These are phyloP conservation scores for Rhingia campestris DNA, from an alignment of 2,888 invertebrate genomes.

Conservation along the genomic window DNA sequence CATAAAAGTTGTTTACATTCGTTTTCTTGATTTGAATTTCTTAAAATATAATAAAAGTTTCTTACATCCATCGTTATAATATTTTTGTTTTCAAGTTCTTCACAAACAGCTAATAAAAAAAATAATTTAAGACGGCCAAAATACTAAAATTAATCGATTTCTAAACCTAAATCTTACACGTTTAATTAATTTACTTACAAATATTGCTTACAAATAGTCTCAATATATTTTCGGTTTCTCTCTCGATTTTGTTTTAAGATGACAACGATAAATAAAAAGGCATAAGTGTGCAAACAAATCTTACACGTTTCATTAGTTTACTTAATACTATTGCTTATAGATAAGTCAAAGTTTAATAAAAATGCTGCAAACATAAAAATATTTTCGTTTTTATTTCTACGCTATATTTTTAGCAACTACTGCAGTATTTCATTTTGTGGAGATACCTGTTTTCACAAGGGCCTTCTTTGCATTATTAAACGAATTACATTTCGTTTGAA, in stretches of 20 bases:
- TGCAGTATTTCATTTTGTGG: background rate
- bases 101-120: background rate
- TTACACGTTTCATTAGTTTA: background rate
- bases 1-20: too few relatives aligned
- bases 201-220: conserved; percentile 60
- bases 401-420: background rate
- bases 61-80: background rate
- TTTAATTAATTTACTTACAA: conserved; percentile 38
- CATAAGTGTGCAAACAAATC: too few relatives aligned
- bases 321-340: conserved; percentile 51
- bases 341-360: conserved; percentile 19
- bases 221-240: conserved; percentile 14
- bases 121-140: conserved; percentile 13
- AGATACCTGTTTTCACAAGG: background rate
- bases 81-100: background rate
- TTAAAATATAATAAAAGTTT: too few relatives aligned
- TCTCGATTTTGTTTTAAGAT: background rate
- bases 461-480: background rate
- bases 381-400: background rate
- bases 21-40: too few relatives aligned
- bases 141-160: conserved; percentile 11
- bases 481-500: background rate
- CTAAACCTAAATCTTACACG: conserved; percentile 53
- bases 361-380: conserved; percentile 4
- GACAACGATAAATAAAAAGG: too few relatives aligned